These are phyloP conservation scores for Lomographa bimaculata DNA, from an alignment of 2,888 invertebrate species.

Conservation along the genomic window DNA sequence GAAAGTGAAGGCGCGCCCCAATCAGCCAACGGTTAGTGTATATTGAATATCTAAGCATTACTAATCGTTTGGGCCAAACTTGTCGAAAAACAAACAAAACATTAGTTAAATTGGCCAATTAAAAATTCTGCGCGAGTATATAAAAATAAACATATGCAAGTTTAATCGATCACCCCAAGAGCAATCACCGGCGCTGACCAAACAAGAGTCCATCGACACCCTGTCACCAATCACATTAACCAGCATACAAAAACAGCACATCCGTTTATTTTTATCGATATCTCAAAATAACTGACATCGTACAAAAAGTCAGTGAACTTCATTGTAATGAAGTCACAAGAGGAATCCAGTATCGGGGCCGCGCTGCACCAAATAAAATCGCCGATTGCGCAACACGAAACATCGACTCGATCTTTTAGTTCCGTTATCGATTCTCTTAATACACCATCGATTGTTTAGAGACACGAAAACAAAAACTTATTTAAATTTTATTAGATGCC, in stretches of 20 bases:
- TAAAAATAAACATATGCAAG: too few species aligned
- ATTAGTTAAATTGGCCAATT: too few species aligned
- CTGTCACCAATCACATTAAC: conserved; percentile 24
- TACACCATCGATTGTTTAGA: conserved; percentile 50
- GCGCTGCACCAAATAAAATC: conserved; percentile 61
- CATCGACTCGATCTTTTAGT: conserved; percentile 58
- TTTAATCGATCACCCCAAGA: conserved; percentile 9
- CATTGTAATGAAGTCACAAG: conserved; percentile 55
- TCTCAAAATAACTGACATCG: conserved; percentile 41
- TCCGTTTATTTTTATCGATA: conserved; percentile 32
- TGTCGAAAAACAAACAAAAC: too few species aligned
- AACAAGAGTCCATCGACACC: conserved; percentile 11
- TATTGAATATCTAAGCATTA: too few species aligned
- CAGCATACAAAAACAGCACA: conserved; percentile 25
- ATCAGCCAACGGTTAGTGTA: too few species aligned
- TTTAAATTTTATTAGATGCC: conserved; percentile 31
- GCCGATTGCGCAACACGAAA: conserved; percentile 60
- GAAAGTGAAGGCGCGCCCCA: too few species aligned
- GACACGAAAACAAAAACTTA: conserved; percentile 46
- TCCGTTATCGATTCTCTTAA: conserved; percentile 62
- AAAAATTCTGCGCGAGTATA: too few species aligned
- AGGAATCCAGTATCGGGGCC: conserved; percentile 56
- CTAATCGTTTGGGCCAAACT: too few species aligned
- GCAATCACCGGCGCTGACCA: conserved; percentile 2
- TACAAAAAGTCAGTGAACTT: conserved; percentile 53